These are phyloP conservation scores for Microlaimidae sp. DNA, from an alignment of 2,888 invertebrate species.

Conservation along the genomic window DNA sequence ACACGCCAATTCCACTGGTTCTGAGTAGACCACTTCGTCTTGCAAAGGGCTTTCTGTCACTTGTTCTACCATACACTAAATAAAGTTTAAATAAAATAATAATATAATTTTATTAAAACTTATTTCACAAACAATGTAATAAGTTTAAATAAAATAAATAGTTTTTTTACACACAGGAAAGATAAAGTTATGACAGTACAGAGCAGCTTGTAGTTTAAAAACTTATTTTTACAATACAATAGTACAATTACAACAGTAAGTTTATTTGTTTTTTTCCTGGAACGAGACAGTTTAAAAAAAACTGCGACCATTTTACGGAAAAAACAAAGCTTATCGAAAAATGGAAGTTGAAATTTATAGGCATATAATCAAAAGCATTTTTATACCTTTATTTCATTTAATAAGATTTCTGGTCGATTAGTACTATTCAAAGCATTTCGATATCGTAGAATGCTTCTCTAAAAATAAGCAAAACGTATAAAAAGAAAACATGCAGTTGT, in stretches of 20 bases:
- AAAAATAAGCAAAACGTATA: slow-evolving; percentile 36
- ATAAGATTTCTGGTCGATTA: slow-evolving; percentile 52
- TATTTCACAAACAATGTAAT: too few relatives aligned
- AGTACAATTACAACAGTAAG: too few relatives aligned
- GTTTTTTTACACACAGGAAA: too few relatives aligned
- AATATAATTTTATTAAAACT: not conserved
- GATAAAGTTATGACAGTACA: too few relatives aligned
- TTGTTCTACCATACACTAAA: slow-evolving; percentile 56
- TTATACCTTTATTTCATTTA: slow-evolving; percentile 55
- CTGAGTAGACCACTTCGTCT: slow-evolving; percentile 55
- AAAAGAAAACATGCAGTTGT: too few relatives aligned
- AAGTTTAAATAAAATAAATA: too few relatives aligned
- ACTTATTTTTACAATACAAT: not conserved
- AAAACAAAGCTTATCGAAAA: too few relatives aligned
- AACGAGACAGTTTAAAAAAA: too few relatives aligned
- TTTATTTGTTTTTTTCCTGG: too few relatives aligned
- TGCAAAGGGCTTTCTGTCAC: slow-evolving; percentile 57
- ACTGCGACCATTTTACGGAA: too few relatives aligned
- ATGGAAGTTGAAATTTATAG: not conserved
- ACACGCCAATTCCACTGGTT: slow-evolving; percentile 46
- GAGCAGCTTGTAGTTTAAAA: not conserved
- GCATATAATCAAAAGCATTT: not conserved
- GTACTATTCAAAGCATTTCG: slow-evolving; percentile 51
- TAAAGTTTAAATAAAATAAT: slow-evolving; percentile 8
- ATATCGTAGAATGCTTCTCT: slow-evolving; percentile 59